Conservation (phyloP, 2,113 vertebrate genomes). For the Pongo pygmaeus region DNA sequence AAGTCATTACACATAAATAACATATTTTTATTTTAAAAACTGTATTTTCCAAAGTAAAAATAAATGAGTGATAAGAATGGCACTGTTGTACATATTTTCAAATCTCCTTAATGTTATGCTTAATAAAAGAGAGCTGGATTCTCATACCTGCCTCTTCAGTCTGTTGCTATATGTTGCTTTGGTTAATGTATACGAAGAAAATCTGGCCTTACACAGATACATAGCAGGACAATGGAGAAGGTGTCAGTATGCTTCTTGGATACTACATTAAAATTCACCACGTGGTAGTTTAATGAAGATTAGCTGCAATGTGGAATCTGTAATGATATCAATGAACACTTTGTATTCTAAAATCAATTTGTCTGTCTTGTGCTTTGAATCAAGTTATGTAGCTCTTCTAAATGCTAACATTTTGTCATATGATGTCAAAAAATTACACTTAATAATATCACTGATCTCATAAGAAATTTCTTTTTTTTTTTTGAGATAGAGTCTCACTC, state of each 20-base stretch:
- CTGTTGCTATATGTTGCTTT: neutral
- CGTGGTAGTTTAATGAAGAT: neutral
- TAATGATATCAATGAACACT: neutral
- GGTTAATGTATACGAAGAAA: neutral
- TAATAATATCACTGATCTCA: neutral
- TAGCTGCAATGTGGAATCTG: neutral
- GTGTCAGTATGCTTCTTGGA: neutral
- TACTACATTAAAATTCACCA: neutral
- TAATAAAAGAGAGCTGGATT: neutral
- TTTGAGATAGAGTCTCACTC: too few relatives aligned
- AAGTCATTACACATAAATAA: neutral
- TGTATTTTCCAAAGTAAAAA: neutral
- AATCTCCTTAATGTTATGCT: neutral
- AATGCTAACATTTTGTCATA: neutral
- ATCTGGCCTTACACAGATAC: neutral
- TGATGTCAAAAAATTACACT: neutral
- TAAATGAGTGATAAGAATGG: neutral
- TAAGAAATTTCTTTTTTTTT: neutral
- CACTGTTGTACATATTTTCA: neutral
- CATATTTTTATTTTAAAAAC: neutral
- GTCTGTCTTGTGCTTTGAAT: neutral
- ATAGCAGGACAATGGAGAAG: neutral
- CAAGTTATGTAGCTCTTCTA: neutral
- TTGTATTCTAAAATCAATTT: neutral
- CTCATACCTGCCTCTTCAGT: neutral